These are phyloP conservation scores for Papilio dardanus DNA, from an alignment of 1,140 invertebrate species.

Conservation along the genomic window DNA sequence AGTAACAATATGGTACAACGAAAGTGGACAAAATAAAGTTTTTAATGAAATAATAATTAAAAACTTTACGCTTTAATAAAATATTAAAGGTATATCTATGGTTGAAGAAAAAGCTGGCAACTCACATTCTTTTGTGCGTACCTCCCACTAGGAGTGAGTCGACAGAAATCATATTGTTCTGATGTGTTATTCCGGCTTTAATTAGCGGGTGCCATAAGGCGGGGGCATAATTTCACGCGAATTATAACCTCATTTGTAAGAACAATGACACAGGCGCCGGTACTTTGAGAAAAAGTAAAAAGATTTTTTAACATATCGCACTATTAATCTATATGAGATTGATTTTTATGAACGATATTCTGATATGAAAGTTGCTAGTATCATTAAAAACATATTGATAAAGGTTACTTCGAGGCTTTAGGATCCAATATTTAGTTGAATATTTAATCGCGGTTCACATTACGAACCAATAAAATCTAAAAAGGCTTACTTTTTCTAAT, in stretches of 20 bases:
- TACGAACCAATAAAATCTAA: too few relatives aligned
- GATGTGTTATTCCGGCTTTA: slow-evolving; percentile 58
- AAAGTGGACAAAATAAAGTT: too few relatives aligned
- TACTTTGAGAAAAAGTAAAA: slow-evolving; percentile 11
- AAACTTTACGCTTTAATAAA: neutral
- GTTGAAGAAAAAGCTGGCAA: neutral
- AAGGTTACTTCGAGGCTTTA: too few relatives aligned
- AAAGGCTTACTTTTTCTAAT: too few relatives aligned
- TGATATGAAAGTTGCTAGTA: neutral
- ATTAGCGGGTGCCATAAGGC: slow-evolving; percentile 58
- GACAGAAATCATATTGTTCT: slow-evolving; percentile 46
- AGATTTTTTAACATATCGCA: neutral
- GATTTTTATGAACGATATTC: neutral
- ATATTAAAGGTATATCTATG: neutral
- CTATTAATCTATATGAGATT: neutral
- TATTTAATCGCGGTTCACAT: too few relatives aligned
- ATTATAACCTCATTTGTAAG: slow-evolving; percentile 57
- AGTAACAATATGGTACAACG: neutral
- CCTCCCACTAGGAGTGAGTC: slow-evolving; percentile 41
- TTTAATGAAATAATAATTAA: neutral
- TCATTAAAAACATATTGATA: too few relatives aligned
- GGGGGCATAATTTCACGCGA: slow-evolving; percentile 64
- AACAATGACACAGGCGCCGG: slow-evolving; percentile 37
- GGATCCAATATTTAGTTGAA: too few relatives aligned
- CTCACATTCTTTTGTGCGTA: slow-evolving; percentile 25